Base-by-base conservation (phyloP, 2,797 vertebrate genomes). In the Macroramphosus scolopax region DNA sequence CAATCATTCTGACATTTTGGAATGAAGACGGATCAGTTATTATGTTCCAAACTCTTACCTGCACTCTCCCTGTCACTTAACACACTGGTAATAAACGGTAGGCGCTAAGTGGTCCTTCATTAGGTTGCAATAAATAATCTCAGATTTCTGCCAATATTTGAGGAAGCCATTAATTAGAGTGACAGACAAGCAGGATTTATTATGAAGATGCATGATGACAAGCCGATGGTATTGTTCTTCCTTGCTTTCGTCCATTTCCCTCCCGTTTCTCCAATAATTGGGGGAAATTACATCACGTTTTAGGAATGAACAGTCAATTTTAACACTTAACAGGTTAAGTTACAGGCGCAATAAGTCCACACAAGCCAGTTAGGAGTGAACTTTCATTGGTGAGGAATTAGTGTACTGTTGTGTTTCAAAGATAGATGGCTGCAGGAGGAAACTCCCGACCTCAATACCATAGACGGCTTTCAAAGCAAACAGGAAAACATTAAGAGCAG, bases 11-110 rank as follows among this genome's bases (percentile, higher is more conserved):
- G 74, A 80, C 75, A 68, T 57, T 51, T 52, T 34, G 32, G 53
- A 81, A 64, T 80, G 80, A 87, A 84, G 77, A 77, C 84, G 80
- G 47, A 81, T 84, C 73, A 85, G 82, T 88, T 81, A 83, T 73
- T 74, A 79, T 83, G 66, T 79, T 75, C 54, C 67, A 68, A 75
- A 65, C 51, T 72, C 60, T 63, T 42, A 72, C 69, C 59, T 74
- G 38, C 46, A 29, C 49, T 58, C 63, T 64, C 38, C 63, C 61
- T 65, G 68, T 77, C 78, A 66, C 76, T 54, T 78, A 71, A 75
- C 61, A 60, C 62, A 45, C 51, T 51, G 62, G 65, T 83, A 78
- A 82, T 72, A 60, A 77, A 80, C 79, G 43, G 36, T 10, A 6
- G 7, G 8, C 6, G 20, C 20, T 6, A 22, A 22, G 20, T 22